phyloP scores from a whole-genome alignment of 2,113 vertebrate genomes.

The Macquaria australasica region DNA sequence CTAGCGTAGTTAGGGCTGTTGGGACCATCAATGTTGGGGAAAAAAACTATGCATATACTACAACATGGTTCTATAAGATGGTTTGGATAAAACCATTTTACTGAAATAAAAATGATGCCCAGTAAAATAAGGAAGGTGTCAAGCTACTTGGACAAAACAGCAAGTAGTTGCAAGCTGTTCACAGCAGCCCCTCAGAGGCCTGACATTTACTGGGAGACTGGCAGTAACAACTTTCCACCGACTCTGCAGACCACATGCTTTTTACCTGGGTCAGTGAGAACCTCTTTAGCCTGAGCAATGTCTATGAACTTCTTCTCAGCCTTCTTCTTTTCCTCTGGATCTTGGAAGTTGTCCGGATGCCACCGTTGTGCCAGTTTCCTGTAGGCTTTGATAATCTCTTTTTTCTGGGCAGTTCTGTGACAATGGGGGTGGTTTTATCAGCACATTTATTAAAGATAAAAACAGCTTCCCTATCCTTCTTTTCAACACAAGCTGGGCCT shows the following conservation, averaged over 20 bases:
- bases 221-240: constrained; percentile 12
- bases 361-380: constrained; percentile 96
- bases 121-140: constrained; percentile 9
- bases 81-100: neutral
- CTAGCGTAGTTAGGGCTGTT: neutral
- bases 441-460: constrained; percentile 14
- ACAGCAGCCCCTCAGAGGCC: constrained; percentile 14
- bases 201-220: constrained; percentile 37
- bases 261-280: constrained; percentile 96
- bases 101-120: neutral
- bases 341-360: constrained; percentile 99
- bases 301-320: constrained; percentile 99
- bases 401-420: constrained; percentile 94
- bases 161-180: neutral
- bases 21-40: neutral
- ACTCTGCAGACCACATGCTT: neutral
- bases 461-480: neutral
- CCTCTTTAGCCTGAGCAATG: constrained; percentile 98
- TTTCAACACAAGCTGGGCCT: constrained; percentile 8
- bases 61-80: neutral
- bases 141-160: constrained; percentile 1
- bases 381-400: constrained; percentile 98
- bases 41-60: neutral
- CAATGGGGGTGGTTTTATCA: constrained; percentile 17
- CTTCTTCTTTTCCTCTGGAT: constrained; percentile 94